phyloP scores from a whole-genome alignment of 2,113 vertebrate genomes.

The Acanthochromis polyacanthus region DNA sequence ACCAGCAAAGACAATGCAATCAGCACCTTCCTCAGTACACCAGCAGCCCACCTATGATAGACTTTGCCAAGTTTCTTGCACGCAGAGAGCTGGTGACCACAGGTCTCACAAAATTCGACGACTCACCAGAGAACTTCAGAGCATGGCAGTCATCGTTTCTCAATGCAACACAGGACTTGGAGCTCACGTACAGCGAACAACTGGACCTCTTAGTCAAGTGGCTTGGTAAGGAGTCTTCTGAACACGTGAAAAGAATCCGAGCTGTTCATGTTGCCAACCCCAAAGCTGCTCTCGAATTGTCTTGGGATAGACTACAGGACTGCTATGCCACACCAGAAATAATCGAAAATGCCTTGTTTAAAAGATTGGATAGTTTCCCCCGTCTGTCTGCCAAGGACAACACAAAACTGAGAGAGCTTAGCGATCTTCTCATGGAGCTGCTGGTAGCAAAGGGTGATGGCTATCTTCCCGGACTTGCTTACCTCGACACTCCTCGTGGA shows the following conservation, averaged over 20 bases:
- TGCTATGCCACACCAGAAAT: slow-evolving; percentile 5
- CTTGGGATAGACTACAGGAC: slow-evolving; percentile 29
- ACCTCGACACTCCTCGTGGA: not conserved
- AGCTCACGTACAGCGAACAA: slow-evolving; percentile 45
- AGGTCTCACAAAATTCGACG: slow-evolving; percentile 33
- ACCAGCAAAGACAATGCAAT: too few species aligned
- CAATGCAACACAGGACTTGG: slow-evolving; percentile 30
- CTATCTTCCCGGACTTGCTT: not conserved
- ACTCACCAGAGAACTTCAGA: slow-evolving; percentile 41
- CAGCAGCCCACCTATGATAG: slow-evolving; percentile 4
- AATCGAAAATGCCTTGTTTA: too few species aligned
- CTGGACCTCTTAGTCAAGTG: slow-evolving; percentile 61
- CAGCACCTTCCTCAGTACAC: too few species aligned
- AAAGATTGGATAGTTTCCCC: too few species aligned
- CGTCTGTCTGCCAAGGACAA: too few species aligned
- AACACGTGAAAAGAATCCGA: slow-evolving; percentile 46
- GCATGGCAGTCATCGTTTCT: slow-evolving; percentile 45
- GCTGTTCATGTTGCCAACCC: slow-evolving; percentile 31
- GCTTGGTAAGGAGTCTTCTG: slow-evolving; percentile 52
- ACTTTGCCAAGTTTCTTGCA: slow-evolving; percentile 43
- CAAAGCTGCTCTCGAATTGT: not conserved
- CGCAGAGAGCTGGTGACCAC: slow-evolving; percentile 47
- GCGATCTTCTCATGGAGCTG: not conserved
- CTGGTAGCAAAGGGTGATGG: not conserved
- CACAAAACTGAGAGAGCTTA: not conserved